A percentile compares a stretch with the other conserved stretches of the same genome.
These are phyloP conservation scores for Drosophila nikananu DNA, from an alignment of 1,140 invertebrate species.

Conservation along the genomic window DNA sequence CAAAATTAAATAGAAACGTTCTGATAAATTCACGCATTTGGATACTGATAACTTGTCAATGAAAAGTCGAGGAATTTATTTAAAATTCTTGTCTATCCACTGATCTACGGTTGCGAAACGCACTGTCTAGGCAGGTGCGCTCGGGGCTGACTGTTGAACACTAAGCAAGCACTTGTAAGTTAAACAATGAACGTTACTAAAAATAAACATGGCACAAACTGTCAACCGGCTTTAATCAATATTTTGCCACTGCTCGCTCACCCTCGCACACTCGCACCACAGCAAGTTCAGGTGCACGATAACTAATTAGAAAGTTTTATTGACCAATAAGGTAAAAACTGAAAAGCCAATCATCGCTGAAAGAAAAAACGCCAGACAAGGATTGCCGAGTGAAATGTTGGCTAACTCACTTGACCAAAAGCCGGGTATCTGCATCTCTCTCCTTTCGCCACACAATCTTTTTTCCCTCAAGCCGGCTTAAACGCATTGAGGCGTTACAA, in stretches of 20 bases:
- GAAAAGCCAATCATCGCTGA: conserved; percentile 35
- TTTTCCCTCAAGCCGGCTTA: conserved; percentile 13
- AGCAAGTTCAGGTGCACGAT: conserved; percentile 11
- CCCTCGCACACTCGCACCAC: neutral
- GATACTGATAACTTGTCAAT: neutral
- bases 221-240: conserved; percentile 28
- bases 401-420: conserved; percentile 56
- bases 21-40: conserved; percentile 13
- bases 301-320: conserved; percentile 56
- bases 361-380: conserved; percentile 15
- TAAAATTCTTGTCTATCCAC: neutral
- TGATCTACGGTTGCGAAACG: conserved; percentile 25
- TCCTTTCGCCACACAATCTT: conserved; percentile 20
- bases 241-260: conserved; percentile 29
- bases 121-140: conserved; percentile 31
- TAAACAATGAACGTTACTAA: conserved; percentile 36
- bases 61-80: neutral
- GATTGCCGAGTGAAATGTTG: conserved; percentile 50
- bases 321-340: conserved; percentile 49
- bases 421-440: conserved; percentile 3
- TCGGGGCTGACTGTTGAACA: conserved; percentile 29
- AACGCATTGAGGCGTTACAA: conserved; percentile 51
- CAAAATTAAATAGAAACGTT: neutral
- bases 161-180: conserved; percentile 30
- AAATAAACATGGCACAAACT: conserved; percentile 44